Base-by-base conservation (phyloP, 2,797 vertebrate genomes). In the Nyctibius grandis region DNA sequence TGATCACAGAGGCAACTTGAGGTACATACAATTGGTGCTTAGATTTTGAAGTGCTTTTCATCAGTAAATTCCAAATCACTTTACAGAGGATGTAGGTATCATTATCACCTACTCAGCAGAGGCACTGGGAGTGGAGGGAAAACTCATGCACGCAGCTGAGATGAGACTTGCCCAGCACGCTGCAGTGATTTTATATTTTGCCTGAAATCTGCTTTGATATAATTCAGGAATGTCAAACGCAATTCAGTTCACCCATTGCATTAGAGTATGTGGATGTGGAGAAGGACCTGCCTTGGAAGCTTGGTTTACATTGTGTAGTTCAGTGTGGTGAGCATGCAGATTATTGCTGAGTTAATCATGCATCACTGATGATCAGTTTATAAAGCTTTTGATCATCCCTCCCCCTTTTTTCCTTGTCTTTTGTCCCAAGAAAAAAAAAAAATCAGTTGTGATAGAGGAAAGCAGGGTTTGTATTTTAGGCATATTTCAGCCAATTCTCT, bases 341-440 rank as follows among this genome's bases (percentile, higher is more conserved):
- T 80, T 79, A 74, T 60, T 74, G 26, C 16, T 38, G 28, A 79
- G 7, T 56, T 65, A 61, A 74, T 78, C 29, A 29, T 54, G 15
- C 7, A 40, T 67, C 26, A 14, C 2, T 34, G 2, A 38, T 77
- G 47, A 63, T 2, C 10, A 33, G 8, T 85, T 88, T 76, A 47
- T 47, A 68, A 79, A 69, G 13, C 2, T 89, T 85, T 85, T 69
- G 10, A 56, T n/a, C 1, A 2, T 8, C 23, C 11, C 5, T 4
- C 4, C 5, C 1, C 2, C 2, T 4, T 2, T 15, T 11, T 7
- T 16, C 10, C 2, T 50, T 72, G 70, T n/a, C 1, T 40, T 60
- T 69, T 33, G 3, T 40, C 26, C 25, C 14, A 33, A 5, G 10
- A 2, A 16, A 26, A 26, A 22, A 26, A 22, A 51, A 34, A 15